Evolutionary conservation across 2,113 vertebrate genomes (phyloP), one percentile per base, ranked within the genome.

Genomic region (Hemichromis elongatus): DNA sequence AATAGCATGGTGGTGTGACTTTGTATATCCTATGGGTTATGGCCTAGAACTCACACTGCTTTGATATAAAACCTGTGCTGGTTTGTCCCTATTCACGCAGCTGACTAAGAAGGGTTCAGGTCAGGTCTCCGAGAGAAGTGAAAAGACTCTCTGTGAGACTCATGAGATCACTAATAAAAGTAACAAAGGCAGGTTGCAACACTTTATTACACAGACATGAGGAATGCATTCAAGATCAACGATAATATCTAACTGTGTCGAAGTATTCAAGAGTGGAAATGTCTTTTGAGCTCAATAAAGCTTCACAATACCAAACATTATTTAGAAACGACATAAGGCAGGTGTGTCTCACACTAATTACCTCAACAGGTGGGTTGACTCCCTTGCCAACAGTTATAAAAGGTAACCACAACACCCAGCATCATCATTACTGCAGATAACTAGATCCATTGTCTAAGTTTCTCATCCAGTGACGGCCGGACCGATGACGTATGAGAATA

Each of bases 361-460:
- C 24, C 66, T 91, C 26, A 93, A 82, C 84, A 86, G 88, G 87
- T 84, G 80, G 59, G 80, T 85, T 40, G 63, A 84, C 61, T 79
- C 52, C 42, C 80, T 81, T 80, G 79, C 86, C 82, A 93, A 90
- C 75, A 40, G 83, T 80, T 54, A 79, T 81, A 66, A 84, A 89
- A 82, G 18, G 77, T 78, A 85, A 87, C 84, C 66, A 87, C 68
- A 92, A 90, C 89, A 90, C 9, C 77, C 35, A n/a, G n/a, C 10
- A 8, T 50, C 42, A 85, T 90, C 78, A 68, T 81, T 89, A 5
- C 5, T 11, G 19, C 4, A 9, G 42, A 92, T 94, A 83, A 95
- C 80, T 88, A 56, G 28, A 75, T 45, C 89, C 55, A 85, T 95
- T 95, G 94, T 94, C 55, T 90, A 87, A 24, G 73, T 54, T 82